Base-by-base conservation (phyloP, 1,140 invertebrate genomes). In the Theocolax elegans region DNA sequence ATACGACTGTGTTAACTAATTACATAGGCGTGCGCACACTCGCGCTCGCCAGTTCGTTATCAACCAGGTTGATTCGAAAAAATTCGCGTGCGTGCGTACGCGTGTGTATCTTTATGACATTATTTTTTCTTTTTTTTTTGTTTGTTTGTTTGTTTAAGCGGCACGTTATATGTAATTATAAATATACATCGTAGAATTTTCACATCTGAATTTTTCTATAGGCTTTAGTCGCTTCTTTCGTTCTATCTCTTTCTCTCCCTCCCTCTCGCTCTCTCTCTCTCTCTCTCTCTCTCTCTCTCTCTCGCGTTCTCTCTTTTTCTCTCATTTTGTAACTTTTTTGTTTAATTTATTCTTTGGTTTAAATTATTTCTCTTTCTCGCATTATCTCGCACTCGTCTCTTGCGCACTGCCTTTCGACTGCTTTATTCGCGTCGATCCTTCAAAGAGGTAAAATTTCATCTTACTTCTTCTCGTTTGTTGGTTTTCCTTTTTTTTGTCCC, bases 131-230 rank as follows among this genome's bases (percentile, higher is more conserved):
- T 42, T 17, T 54, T 65, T 56, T 69, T 69, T 67, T 58, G 63
- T 54, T 53, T 53, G 42, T 72, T 46, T 76, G 74, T 56, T 62
- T 73, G 71, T 72, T 60, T 44, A 81, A 79, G 80, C 76, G 51
- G 62, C 80, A 80, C 76, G 77, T 79, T 73, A 74, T 75, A 77
- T 68, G 68, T 74, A 77, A 78, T 76, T 77, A 78, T 65, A 65
- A 66, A 71, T 71, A 53, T 66, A 71, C 42, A 66, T 59, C 72
- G 58, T 72, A 78, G 40, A 60, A 66, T 72, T 60, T 12, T 67
- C 35, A 29, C 56, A 21, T 29, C 42, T 54, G 21, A 2, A 35
- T n/a, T 25, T 25, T 60, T 17, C 4, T 66, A 12, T 35, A 44
- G 31, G 19, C 59, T 48, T 19, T 40, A 1, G 19, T 58, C 21